Base-by-base conservation (phyloP, 2,797 vertebrate species). In the Sebastes minor region DNA sequence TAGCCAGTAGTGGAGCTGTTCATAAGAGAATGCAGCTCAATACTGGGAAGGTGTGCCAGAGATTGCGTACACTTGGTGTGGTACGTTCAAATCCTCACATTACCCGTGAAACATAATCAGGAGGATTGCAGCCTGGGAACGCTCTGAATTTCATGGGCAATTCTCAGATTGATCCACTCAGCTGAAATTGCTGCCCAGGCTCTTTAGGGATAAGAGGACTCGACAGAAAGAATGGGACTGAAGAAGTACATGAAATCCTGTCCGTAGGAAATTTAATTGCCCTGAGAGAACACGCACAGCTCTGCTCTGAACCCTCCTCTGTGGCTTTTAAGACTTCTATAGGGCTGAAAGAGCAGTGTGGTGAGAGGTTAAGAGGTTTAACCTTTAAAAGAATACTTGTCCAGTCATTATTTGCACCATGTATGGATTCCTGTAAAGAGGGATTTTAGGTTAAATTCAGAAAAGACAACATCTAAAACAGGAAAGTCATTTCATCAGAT, bases 191-290 rank as follows among this genome's bases (percentile, higher is more conserved):
- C 60, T 63, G 74, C 65, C 84, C 74, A 38, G 30, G 56, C 81
- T 85, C 73, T 81, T 80, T 18, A 49, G 53, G 72, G 72, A 74
- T 35, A 42, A 73, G 78, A 80, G 53, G 57, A 67, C 53, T 56
- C 13, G 38, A 27, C 27, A 53, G 63, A 76, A 49, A 81, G 35
- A 78, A 75, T 14, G 13, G 27, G 23, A 71, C 33, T 42, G 55
- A 56, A 57, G 60, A 78, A 79, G 74, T 56, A 53, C 65, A 61
- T 74, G 38, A 82, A 89, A 88, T 86, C 79, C 25, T 61, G 81
- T 81, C 42, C 70, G 76, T 12, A 25, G 62, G 75, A 76, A 76
- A 88, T 77, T 30, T 80, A 66, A 82, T 53, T 74, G 64, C 61
- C 71, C 71, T 80, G 18, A 74, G 76, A 78, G 42, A 46, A 55